Percentiles rank a stretch among this genome's conserved stretches.
phyloP scores from a whole-genome alignment of 2,888 invertebrate genomes.

The Apomyelois bistriatella region DNA sequence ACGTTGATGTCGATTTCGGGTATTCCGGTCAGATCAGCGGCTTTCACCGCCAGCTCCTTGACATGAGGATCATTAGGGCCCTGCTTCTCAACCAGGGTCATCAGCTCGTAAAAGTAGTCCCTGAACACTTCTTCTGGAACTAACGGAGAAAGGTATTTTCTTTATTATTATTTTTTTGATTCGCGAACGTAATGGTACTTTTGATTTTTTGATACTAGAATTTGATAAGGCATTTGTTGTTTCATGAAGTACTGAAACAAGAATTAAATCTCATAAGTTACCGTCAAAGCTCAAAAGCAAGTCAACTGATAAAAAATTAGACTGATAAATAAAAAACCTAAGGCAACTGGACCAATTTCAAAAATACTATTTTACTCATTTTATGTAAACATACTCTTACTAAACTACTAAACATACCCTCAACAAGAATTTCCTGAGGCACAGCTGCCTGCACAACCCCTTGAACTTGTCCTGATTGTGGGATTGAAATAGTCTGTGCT shows the following conservation, averaged over 20 bases:
- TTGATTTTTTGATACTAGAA: too few relatives aligned
- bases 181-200: too few relatives aligned
- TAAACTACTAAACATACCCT: background rate
- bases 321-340: too few relatives aligned
- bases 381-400: background rate
- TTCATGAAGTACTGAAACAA: too few relatives aligned
- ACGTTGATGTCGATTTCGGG: conserved; percentile 67
- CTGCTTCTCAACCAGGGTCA: conserved; percentile 74
- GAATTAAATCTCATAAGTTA: too few relatives aligned
- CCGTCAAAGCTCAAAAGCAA: too few relatives aligned
- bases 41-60: conserved; percentile 80
- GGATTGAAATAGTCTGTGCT: background rate
- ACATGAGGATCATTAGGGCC: conserved; percentile 66
- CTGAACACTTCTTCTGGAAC: conserved; percentile 47
- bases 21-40: conserved; percentile 78
- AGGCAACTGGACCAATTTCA: too few relatives aligned
- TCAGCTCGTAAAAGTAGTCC: conserved; percentile 83
- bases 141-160: background rate
- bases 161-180: too few relatives aligned
- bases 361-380: conserved; percentile 11
- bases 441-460: background rate
- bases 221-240: too few relatives aligned
- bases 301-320: too few relatives aligned
- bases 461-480: background rate
- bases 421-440: background rate